Evolutionary conservation across 2,113 vertebrate species (phyloP).

Genomic region (Suricata suricatta): DNA sequence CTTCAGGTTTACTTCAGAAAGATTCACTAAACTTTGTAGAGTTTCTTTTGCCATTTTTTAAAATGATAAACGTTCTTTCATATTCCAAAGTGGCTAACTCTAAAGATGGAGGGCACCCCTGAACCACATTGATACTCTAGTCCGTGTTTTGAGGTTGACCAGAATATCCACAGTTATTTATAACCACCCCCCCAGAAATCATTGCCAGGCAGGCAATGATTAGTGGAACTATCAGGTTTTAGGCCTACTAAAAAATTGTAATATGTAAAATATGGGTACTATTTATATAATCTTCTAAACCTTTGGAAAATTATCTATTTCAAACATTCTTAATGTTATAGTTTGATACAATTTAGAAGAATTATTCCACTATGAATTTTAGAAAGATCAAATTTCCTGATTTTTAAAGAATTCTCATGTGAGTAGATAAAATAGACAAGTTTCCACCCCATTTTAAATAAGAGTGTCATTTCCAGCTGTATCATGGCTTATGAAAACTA

Average conservation of each 20-base stretch:
- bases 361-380: neutral
- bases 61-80: neutral
- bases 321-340: neutral
- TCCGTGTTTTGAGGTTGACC: neutral
- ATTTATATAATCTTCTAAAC: neutral
- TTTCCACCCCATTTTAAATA: neutral
- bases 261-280: neutral
- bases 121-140: neutral
- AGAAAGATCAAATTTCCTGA: neutral
- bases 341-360: neutral
- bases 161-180: neutral
- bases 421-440: neutral
- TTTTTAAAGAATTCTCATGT: constrained; percentile 1
- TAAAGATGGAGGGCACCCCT: neutral
- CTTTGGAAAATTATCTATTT: neutral
- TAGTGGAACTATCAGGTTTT: neutral
- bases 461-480: neutral
- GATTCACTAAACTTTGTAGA: constrained; percentile 19
- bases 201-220: neutral
- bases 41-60: constrained; percentile 27
- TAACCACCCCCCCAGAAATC: neutral
- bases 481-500: neutral
- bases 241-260: neutral
- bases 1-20: constrained; percentile 49
- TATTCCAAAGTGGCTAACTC: neutral